These are phyloP conservation scores for Ptychadena robeensis DNA, from an alignment of 2,797 vertebrate species.

Conservation along the genomic window DNA sequence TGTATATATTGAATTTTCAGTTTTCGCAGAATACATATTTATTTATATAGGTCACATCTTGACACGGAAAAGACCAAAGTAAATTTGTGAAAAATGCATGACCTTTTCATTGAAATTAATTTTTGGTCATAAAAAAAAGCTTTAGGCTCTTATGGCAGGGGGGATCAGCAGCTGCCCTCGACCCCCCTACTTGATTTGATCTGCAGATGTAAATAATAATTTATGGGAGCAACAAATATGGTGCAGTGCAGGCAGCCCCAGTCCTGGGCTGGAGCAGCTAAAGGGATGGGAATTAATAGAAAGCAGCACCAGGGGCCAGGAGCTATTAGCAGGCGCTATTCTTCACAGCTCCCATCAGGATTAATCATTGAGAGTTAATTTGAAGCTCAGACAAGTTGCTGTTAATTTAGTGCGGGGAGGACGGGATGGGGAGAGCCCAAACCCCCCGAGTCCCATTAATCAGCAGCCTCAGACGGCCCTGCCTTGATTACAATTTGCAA, in stretches of 20 bases:
- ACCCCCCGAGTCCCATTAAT: constrained; percentile 90
- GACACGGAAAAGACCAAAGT: constrained; percentile 23
- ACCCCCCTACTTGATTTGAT: constrained; percentile 73
- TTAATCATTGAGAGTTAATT: constrained; percentile 94
- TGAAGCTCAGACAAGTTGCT: constrained; percentile 93
- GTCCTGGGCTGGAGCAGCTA: constrained; percentile 81
- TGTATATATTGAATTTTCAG: not conserved
- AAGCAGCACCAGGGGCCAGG: constrained; percentile 81
- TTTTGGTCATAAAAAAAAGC: constrained; percentile 46
- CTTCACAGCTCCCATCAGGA: constrained; percentile 88
- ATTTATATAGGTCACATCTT: constrained; percentile 10
- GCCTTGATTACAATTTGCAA: constrained; percentile 96
- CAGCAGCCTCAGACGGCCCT: constrained; percentile 86
- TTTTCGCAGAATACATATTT: not conserved
- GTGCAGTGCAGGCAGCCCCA: constrained; percentile 83
- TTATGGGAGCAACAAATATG: constrained; percentile 86
- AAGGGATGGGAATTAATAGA: constrained; percentile 83
- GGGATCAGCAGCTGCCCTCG: constrained; percentile 36
- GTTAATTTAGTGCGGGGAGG: constrained; percentile 92
- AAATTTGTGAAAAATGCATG: constrained; percentile 36
- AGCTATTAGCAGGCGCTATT: constrained; percentile 85
- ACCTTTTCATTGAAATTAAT: constrained; percentile 46
- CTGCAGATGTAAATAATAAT: constrained; percentile 81
- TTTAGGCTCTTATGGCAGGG: constrained; percentile 27
- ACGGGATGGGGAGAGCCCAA: constrained; percentile 72